Base-by-base conservation (phyloP, 2,888 invertebrate genomes). In the Tetropium fuscum region DNA sequence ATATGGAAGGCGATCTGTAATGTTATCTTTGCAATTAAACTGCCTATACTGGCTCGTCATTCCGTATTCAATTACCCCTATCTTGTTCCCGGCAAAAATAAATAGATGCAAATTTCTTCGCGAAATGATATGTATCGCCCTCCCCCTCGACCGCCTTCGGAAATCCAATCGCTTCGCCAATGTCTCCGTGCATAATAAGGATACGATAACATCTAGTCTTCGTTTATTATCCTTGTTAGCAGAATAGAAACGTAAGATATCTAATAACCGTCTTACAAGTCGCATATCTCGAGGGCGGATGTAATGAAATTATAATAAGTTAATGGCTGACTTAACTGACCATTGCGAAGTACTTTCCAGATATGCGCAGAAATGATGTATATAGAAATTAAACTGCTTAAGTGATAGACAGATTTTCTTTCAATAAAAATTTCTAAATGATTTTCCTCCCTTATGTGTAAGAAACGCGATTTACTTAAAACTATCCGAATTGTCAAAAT, bases 141-240 rank as follows among this genome's bases (percentile, higher is more conserved):
- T 13, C n/a, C 7, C n/a, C 2, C 32, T 20, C 11, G 6, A 10
- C 22, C 40, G 40, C 51, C 51, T 25, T 40, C 51, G 51, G 51
- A 51, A 51, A 51, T 40, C 30, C 40, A 40, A 51, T 38, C 51
- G 18, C 15, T 27, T 34, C 18, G 15, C 27, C 51, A 47, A 13
- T 47, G 34, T n/a, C 27, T 25, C 16, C 25, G 4, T 27, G 16
- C 11, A 49, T 40, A 40, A 51, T 27, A 36, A 38, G 22, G 38
- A 22, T 48, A 8, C 36, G 40, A 38, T 51, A 40, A 40, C 15
- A 51, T 40, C 51, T 48, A 40, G 27, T 16, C 20, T 48, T 48
- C 18, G 22, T 48, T 38, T 38, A 36, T 25, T 22, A 36, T 25
- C 48, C 34, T 48, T 22, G 48, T 48, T 48, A 38, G 20, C 16